These are phyloP conservation scores for Drosophila lutescens DNA, from an alignment of 2,888 invertebrate genomes.

Conservation along the genomic window DNA sequence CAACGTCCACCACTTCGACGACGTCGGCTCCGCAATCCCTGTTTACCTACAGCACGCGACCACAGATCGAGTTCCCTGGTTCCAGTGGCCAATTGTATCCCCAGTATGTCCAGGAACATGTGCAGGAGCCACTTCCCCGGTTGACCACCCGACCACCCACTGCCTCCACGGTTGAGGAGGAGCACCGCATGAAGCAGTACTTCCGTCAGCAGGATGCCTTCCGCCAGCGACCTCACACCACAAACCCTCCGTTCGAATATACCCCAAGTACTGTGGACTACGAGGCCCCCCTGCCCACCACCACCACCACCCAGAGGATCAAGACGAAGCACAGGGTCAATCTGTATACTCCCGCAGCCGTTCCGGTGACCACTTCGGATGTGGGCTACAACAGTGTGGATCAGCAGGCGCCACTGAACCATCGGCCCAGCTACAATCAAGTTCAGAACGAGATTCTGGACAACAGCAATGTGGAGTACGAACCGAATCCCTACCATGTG, in stretches of 20 bases:
- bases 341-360: conserved; percentile 76
- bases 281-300: conserved; percentile 62
- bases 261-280: conserved; percentile 79
- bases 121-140: conserved; percentile 63
- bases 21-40: conserved; percentile 72
- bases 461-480: conserved; percentile 82
- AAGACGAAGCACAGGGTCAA: conserved; percentile 78
- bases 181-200: conserved; percentile 84
- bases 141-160: conserved; percentile 75
- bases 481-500: conserved; percentile 85
- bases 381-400: conserved; percentile 70
- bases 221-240: conserved; percentile 81
- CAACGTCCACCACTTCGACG: conserved; percentile 85
- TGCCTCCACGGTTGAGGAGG: conserved; percentile 73
- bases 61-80: conserved; percentile 80
- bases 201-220: conserved; percentile 83
- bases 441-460: conserved; percentile 82
- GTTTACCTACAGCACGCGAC: conserved; percentile 77
- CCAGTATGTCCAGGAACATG: conserved; percentile 56
- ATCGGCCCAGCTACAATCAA: conserved; percentile 76
- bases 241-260: conserved; percentile 78
- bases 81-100: conserved; percentile 81
- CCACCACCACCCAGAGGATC: conserved; percentile 56
- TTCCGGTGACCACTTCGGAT: conserved; percentile 72
- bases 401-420: conserved; percentile 69